Evolutionary conservation across 2,888 invertebrate genomes (phyloP).

Genomic region (Lepidocyrtinus sp.): DNA sequence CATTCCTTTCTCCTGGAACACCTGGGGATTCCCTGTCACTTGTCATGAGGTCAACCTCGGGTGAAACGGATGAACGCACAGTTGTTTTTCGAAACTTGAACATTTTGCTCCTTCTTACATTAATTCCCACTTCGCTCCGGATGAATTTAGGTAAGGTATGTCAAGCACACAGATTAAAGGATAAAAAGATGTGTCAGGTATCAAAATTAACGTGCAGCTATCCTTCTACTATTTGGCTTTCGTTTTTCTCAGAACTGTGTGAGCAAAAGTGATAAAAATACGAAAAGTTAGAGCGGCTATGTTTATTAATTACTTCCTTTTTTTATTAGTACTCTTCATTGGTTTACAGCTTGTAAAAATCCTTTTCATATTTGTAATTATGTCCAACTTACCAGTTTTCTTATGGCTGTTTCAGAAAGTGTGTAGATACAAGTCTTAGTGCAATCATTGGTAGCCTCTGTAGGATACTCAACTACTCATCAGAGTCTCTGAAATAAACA

Average conservation of each 20-base stretch:
- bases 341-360: no score
- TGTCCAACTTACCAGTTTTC: conserved; percentile 71
- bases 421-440: conserved; percentile 92
- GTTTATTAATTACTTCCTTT: no score
- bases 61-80: conserved; percentile 32
- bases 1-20: background rate
- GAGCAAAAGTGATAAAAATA: no score
- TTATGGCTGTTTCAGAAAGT: conserved; percentile 94
- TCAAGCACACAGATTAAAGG: conserved; percentile 43
- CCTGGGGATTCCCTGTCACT: conserved; percentile 32
- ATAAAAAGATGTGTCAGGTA: conserved; percentile 35
- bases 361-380: no score
- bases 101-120: conserved; percentile 28
- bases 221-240: background rate
- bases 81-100: conserved; percentile 55
- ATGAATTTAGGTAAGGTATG: conserved; percentile 26
- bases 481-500: conserved; percentile 41
- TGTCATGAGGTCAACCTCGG: conserved; percentile 39
- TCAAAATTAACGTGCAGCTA: background rate
- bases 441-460: conserved; percentile 81
- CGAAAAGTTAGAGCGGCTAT: no score
- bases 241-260: background rate
- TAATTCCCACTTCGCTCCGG: background rate
- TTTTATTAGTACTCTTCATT: no score
- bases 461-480: conserved; percentile 57